These are phyloP conservation scores for Propithecus deckenii DNA, from an alignment of 2,797 vertebrate genomes.

Conservation along the genomic window DNA sequence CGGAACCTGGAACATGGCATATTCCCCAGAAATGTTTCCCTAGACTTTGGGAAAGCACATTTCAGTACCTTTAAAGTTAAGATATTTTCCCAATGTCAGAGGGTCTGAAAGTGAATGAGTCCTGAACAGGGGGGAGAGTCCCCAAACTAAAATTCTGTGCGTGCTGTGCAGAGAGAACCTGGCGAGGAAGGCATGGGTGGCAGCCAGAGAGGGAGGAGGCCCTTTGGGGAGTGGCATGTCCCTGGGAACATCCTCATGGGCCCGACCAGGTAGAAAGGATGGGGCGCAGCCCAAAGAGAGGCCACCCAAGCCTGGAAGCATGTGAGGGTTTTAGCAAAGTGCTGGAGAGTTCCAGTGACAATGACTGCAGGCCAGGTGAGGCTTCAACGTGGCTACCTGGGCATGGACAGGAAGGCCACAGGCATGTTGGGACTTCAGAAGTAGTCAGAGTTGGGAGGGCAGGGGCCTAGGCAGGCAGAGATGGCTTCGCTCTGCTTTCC, in stretches of 20 bases:
- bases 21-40: background rate
- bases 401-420: background rate
- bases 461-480: background rate
- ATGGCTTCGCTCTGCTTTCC: background rate
- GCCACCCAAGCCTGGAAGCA: background rate
- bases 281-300: background rate
- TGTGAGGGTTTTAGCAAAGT: background rate
- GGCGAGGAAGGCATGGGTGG: accelerated
- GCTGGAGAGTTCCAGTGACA: background rate
- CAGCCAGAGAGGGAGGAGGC: background rate
- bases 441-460: background rate
- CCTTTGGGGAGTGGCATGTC: background rate
- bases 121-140: too few relatives aligned
- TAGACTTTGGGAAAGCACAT: background rate
- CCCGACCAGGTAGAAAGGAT: background rate
- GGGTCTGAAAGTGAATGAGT: background rate
- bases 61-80: background rate
- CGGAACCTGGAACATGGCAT: background rate
- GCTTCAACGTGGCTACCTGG: background rate
- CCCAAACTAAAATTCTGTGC: background rate
- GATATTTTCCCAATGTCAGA: background rate
- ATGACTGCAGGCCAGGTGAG: background rate
- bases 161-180: background rate
- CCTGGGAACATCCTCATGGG: background rate
- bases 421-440: background rate